Evolutionary conservation across 1,140 invertebrate genomes (phyloP), one percentile per base, ranked within the genome.

Genomic region (Pogonomyrmex barbatus): DNA sequence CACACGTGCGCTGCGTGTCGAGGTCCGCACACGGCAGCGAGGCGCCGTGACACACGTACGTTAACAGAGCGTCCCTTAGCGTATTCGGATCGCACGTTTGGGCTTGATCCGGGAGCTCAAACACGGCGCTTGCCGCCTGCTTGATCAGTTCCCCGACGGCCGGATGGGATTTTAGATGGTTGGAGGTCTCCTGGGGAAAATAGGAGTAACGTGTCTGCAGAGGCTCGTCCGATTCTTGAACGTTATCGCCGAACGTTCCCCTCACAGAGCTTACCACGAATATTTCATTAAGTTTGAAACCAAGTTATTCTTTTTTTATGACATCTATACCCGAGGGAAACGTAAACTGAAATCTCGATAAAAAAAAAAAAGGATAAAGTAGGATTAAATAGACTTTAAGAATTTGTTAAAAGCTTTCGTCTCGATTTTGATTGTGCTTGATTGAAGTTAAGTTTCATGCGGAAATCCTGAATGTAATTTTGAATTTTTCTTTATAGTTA

Each of bases 21-120:
- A 91, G 87, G 85, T 94, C 91, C 14, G 95, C 91, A 79, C 98
- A 99, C 0, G 98, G 98, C 36, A 98, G 93, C 0, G 96, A 95
- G 8, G 97, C 96, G 33, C 97, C 96, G 91, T 99, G 98, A 92
- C 98, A 99, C 4, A 98, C 95, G 90, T 98, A 98, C 0, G 97
- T 96, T 52, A 98, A 94, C 14, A 99, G 93, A 0, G 97, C 97
- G 93, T 99, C 98, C 88, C 97, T 96, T 0, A 99, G 95, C 2
- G 97, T 96, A 70, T 97, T 96, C 0, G 97, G 97, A 93, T 97
- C 96, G 39, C 88, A 93, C 0, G 95, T 95, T 47, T 96, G 95
- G 77, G 96, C 96, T 77, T 97, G 96, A 24, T 96, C 96, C 42
- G 95, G 94, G 88, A 96, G 96, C 93, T 97, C 97, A 78, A 97